Evolutionary conservation across 2,797 vertebrate genomes (phyloP), one percentile per base, ranked within the genome.

Genomic region (Molothrus aeneus): DNA sequence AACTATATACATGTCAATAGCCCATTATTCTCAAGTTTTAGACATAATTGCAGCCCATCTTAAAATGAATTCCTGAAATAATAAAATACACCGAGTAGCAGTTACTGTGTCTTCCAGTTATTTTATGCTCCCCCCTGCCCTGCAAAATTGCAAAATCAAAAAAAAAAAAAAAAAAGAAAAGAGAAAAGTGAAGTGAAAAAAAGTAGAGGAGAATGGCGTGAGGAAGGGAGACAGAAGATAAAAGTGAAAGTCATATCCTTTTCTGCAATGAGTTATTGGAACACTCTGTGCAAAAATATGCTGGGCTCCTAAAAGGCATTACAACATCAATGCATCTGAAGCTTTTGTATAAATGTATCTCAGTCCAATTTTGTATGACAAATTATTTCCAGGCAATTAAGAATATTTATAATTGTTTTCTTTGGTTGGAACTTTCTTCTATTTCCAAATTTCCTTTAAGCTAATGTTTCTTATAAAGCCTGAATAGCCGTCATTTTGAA

Each of bases 1-100:
- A 98, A 97, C 98, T 96, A 97, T 98, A 98, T 98, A 98, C 97
- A 97, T 98, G 97, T 98, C 98, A 98, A 97, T 98, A 97, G 97
- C 94, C 97, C 97, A 98, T 98, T 98, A 98, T 98, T 98, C 97
- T 97, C 96, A 93, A 96, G 97, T 98, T 98, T 97, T 97, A 98
- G 98, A 97, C 57, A 93, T 97, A 98, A 98, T 98, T 98, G 97
- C 97, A 98, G 93, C 95, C 93, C 93, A 88, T 95, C 97, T 98
- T 98, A 95, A 96, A 98, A 97, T 6, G 81, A 97, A 97, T 97
- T 97, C 95, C 96, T 97, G 96, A 98, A 98, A 98, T 97, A 97
- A 98, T 98, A 98, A 98, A 98, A 97, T 96, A 96, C 87, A 95
- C 32, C 50, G 90, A 95, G 86, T 80, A 97, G 94, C 95, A 97